A percentile compares a stretch with the other conserved stretches of the same genome.
phyloP scores from a whole-genome alignment of 2,113 vertebrate genomes.

The Mesembrinibis cayennensis region DNA sequence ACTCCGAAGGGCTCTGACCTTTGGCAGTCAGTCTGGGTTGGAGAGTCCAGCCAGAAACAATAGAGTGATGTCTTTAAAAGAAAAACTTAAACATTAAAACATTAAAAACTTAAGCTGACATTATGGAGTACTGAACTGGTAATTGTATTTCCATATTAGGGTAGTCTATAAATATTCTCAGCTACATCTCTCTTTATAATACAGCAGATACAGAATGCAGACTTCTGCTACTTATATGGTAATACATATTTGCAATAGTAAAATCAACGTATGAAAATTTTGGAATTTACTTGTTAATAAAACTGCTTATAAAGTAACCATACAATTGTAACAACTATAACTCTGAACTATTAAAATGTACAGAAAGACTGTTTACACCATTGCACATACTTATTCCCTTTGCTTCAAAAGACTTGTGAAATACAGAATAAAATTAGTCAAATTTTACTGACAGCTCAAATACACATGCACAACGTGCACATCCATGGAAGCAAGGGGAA shows the following conservation, averaged over 20 bases:
- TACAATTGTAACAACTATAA: conserved; percentile 48
- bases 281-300: conserved; percentile 55
- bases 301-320: conserved; percentile 52
- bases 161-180: conserved; percentile 75
- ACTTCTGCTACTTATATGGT: conserved; percentile 44
- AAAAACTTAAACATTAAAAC: not conserved
- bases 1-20: not conserved
- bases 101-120: conserved; percentile 56
- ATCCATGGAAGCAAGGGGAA: conserved; percentile 20
- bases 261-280: conserved; percentile 52
- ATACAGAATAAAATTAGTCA: conserved; percentile 54
- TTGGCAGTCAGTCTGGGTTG: not conserved
- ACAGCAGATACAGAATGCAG: conserved; percentile 74
- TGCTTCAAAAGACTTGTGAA: conserved; percentile 62
- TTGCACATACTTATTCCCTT: conserved; percentile 79
- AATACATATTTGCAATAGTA: conserved; percentile 42
- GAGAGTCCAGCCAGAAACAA: not conserved
- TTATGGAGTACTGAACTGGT: conserved; percentile 47
- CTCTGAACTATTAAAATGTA: conserved; percentile 74
- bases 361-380: conserved; percentile 76
- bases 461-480: not conserved
- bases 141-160: conserved; percentile 36
- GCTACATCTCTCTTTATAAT: conserved; percentile 63
- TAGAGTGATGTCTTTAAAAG: conserved; percentile 29
- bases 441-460: conserved; percentile 25